phyloP scores from a whole-genome alignment of 2,888 invertebrate species.

The Stramonita haemastoma region DNA sequence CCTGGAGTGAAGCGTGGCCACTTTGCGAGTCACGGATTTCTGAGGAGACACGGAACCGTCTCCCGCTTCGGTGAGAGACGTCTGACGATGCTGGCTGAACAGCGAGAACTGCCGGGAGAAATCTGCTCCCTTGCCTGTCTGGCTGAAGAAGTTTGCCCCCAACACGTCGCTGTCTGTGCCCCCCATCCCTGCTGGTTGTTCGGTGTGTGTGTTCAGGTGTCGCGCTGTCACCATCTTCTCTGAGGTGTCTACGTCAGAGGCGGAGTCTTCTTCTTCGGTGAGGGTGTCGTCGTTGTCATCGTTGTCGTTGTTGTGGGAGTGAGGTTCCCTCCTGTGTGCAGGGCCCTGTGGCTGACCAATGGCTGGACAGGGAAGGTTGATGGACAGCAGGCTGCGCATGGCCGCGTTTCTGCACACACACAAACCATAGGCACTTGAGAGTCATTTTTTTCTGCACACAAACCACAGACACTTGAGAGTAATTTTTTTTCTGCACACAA shows the following conservation, averaged over 20 bases:
- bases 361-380: not conserved
- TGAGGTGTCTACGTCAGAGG: not conserved
- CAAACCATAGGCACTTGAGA: not conserved
- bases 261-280: conserved; percentile 26
- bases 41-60: conserved; percentile 36
- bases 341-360: not conserved
- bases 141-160: conserved; percentile 4
- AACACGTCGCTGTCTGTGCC: not conserved
- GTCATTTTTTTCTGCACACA: too few species aligned
- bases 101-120: conserved; percentile 34
- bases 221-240: not conserved
- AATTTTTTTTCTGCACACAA: too few species aligned
- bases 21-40: conserved; percentile 51
- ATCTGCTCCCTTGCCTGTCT: conserved; percentile 26
- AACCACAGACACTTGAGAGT: too few species aligned
- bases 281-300: conserved; percentile 35
- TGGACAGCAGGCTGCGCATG: conserved; percentile 33
- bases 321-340: not conserved
- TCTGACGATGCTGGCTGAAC: conserved; percentile 7
- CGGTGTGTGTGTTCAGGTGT: not conserved
- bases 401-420: conserved; percentile 32
- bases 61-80: not conserved
- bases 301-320: too few species aligned
- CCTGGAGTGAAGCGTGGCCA: conserved; percentile 47
- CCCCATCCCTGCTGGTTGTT: not conserved